Evolutionary conservation across 2,797 vertebrate species (phyloP).

Genomic region (Otus scops): DNA sequence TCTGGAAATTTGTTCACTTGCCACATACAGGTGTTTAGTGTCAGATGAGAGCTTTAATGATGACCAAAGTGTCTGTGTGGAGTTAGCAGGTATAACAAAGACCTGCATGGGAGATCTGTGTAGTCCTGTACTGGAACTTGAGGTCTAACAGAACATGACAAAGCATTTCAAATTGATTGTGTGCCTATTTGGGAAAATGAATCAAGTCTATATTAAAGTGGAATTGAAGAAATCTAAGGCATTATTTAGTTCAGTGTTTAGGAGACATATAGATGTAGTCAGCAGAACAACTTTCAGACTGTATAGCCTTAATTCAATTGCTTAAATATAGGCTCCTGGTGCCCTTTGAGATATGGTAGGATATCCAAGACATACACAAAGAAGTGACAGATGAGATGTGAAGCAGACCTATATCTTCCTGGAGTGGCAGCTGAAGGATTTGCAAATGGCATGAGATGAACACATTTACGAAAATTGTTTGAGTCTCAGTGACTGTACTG

Average conservation of each 20-base stretch:
- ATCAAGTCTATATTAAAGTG: neutral
- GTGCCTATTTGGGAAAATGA: neutral
- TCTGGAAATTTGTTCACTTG: neutral
- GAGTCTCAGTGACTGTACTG: neutral
- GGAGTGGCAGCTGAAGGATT: neutral
- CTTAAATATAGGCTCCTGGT: neutral
- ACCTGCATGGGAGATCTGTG: neutral
- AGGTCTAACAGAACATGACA: neutral
- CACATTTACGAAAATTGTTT: neutral
- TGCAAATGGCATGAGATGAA: neutral
- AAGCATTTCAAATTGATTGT: neutral
- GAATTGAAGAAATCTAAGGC: neutral
- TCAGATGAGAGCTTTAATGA: neutral
- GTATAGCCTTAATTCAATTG: neutral
- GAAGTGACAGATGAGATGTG: neutral
- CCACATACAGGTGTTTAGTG: neutral
- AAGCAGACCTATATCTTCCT: neutral
- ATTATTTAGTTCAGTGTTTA: neutral
- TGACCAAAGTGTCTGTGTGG: neutral
- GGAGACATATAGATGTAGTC: neutral
- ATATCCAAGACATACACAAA: neutral
- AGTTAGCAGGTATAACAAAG: neutral
- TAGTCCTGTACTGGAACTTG: neutral
- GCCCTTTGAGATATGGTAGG: neutral
- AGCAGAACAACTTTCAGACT: neutral